These are phyloP conservation scores for Arge pagana DNA, from an alignment of 2,888 invertebrate species.

Conservation along the genomic window DNA sequence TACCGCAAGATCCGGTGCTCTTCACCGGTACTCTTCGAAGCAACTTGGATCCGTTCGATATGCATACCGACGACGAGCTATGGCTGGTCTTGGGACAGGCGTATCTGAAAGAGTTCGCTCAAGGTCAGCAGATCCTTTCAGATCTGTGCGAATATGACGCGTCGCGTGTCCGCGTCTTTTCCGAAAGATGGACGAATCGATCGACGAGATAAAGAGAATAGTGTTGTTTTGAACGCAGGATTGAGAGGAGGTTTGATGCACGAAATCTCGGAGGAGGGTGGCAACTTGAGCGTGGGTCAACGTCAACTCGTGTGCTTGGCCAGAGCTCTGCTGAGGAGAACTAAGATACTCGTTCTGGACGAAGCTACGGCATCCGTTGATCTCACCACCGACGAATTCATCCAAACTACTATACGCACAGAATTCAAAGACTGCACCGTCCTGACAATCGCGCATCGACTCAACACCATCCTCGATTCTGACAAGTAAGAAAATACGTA, in stretches of 20 bases:
- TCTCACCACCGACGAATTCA: background rate
- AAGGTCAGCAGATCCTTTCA: too few species aligned
- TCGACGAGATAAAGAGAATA: slow-evolving; percentile 6
- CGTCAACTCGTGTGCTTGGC: too few species aligned
- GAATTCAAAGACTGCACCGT: background rate
- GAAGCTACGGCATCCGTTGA: background rate
- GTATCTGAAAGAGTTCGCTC: background rate
- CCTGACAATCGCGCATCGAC: background rate
- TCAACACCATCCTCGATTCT: too few species aligned
- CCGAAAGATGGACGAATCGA: too few species aligned
- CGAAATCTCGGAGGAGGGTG: background rate
- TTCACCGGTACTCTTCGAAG: background rate
- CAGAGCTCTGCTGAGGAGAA: too few species aligned
- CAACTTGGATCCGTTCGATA: background rate
- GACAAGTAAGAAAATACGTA: too few species aligned
- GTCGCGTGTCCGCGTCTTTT: too few species aligned
- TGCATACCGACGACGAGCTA: background rate
- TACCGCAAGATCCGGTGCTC: background rate
- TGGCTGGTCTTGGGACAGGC: background rate
- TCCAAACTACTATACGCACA: background rate
- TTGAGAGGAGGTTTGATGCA: background rate
- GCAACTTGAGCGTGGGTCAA: background rate
- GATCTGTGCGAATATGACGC: too few species aligned
- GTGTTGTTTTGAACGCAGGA: too few species aligned
- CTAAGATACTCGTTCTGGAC: background rate